Evolutionary conservation across 2,113 vertebrate species (phyloP).

Genomic region (Rhinolophus ferrumequinum): DNA sequence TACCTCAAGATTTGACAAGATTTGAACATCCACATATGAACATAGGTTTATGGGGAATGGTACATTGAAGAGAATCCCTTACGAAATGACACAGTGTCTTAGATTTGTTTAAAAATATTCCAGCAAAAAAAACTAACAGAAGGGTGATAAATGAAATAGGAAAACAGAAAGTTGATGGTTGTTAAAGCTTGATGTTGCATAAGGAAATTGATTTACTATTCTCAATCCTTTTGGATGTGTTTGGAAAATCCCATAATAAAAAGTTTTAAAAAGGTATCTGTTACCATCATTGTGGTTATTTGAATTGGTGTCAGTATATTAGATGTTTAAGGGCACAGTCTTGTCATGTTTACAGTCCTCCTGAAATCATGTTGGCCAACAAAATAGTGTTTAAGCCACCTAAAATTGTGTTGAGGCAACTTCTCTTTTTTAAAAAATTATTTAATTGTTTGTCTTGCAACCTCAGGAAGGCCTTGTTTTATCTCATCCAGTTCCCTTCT

Average conservation of each 20-base stretch:
- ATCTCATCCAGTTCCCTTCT: background rate
- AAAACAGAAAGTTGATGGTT: slow-evolving; percentile 12
- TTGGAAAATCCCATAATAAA: slow-evolving; percentile 37
- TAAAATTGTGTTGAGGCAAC: background rate
- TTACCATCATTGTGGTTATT: background rate
- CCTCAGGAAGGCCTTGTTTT: background rate
- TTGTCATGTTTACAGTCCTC: background rate
- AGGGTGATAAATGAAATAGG: slow-evolving; percentile 10
- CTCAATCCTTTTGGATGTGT: background rate
- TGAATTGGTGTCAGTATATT: slow-evolving; percentile 1
- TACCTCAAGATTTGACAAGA: background rate
- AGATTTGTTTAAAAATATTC: slow-evolving; percentile 29
- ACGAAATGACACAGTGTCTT: background rate
- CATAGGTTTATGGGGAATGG: background rate
- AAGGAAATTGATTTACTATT: background rate
- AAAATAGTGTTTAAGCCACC: slow-evolving; percentile 7
- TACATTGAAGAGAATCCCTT: background rate
- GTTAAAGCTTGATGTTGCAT: slow-evolving; percentile 12
- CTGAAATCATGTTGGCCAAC: background rate
- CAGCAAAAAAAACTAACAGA: background rate
- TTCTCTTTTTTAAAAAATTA: background rate
- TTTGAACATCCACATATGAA: slow-evolving; percentile 18
- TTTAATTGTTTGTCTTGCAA: background rate
- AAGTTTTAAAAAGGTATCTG: background rate
- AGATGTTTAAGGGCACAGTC: background rate